Evolutionary conservation across 2,113 vertebrate species (phyloP).

Genomic region (Hemichromis elongatus): DNA sequence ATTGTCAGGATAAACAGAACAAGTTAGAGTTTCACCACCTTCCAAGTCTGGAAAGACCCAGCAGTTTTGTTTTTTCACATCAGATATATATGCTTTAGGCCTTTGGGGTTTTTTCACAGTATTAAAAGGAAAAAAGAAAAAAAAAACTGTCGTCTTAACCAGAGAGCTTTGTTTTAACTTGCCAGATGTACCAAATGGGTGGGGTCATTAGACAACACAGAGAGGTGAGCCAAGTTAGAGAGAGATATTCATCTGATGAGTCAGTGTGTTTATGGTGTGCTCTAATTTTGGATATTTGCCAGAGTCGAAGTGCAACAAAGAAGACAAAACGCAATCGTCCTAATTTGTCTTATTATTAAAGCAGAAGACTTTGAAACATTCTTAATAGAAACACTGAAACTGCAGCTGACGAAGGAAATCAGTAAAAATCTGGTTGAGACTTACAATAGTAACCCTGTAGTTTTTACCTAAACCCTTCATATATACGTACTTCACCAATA

Average conservation of each 20-base stretch:
- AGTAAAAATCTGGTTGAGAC: neutral
- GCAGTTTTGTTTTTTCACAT: neutral
- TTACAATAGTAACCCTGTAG: neutral
- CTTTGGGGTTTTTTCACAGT: fast-evolving
- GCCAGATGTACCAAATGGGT: neutral
- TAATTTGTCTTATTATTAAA: neutral
- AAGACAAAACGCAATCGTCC: too few relatives aligned
- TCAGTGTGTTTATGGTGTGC: neutral
- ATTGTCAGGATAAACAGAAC: neutral
- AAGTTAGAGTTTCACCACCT: neutral
- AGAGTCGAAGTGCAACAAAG: neutral
- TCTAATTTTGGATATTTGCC: neutral
- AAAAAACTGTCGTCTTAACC: neutral
- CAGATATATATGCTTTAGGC: neutral
- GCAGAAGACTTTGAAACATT: neutral
- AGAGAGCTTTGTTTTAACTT: neutral
- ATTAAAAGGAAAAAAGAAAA: neutral
- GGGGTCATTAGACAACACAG: neutral
- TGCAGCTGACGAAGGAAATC: neutral
- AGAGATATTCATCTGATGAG: neutral
- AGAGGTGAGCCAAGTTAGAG: neutral
- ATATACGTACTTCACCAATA: neutral
- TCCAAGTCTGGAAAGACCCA: neutral
- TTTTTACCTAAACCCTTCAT: neutral
- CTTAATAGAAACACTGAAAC: neutral